phyloP scores from a whole-genome alignment of 2,888 invertebrate species.

The Tenthredo mesomela region DNA sequence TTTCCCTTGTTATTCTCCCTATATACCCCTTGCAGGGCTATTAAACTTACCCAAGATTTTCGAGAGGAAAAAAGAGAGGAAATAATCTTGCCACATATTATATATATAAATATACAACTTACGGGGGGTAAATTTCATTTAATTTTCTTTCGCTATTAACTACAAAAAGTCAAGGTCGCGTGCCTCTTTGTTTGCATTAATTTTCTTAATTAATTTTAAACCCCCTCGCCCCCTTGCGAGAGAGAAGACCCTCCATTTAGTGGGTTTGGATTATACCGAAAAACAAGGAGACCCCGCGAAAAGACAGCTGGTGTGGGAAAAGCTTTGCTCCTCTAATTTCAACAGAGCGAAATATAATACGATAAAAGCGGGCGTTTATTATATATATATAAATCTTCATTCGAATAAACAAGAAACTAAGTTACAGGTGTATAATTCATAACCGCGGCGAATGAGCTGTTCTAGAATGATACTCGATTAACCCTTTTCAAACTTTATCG shows the following conservation, averaged over 20 bases:
- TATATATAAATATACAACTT: background rate
- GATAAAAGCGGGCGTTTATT: background rate
- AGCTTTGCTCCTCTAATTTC: background rate
- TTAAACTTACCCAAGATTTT: background rate
- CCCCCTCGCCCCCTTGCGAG: background rate
- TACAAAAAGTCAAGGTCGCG: background rate
- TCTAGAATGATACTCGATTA: too few relatives aligned
- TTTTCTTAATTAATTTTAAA: slow-evolving; percentile 33
- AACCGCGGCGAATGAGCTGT: too few relatives aligned
- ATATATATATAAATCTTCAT: background rate
- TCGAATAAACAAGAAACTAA: background rate
- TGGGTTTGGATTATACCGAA: background rate
- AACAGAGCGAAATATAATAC: slow-evolving; percentile 3
- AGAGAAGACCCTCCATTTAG: background rate
- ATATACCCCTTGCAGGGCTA: background rate
- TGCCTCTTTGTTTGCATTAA: slow-evolving; percentile 34
- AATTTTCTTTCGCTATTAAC: background rate
- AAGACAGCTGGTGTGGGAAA: background rate
- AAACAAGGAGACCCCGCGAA: background rate
- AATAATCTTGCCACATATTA: too few relatives aligned
- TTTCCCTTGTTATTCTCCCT: background rate
- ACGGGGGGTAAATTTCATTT: background rate
- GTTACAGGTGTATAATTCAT: too few relatives aligned
- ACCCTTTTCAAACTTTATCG: background rate
- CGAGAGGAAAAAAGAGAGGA: background rate